These are phyloP conservation scores for Battus philenor DNA, from an alignment of 1,140 invertebrate genomes.

Conservation along the genomic window DNA sequence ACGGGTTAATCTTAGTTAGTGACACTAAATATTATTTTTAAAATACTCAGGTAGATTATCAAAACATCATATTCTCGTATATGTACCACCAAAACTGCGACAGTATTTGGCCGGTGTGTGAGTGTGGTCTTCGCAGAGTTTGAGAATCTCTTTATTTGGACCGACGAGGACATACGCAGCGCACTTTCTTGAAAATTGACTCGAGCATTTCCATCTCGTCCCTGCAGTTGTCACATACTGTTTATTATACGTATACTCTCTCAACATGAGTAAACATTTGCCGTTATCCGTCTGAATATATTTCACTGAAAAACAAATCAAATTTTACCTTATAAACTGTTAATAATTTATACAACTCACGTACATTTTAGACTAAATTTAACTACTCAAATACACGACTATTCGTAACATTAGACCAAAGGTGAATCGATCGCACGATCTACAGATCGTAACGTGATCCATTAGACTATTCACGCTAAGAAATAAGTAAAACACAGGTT, in stretches of 20 bases:
- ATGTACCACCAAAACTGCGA: neutral
- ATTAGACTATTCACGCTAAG: no score
- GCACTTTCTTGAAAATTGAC: constrained; percentile 2
- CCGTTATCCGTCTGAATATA: constrained; percentile 1
- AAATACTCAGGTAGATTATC: no score
- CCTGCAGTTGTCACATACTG: neutral
- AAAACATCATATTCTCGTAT: neutral
- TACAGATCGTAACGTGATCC: no score
- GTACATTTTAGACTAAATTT: no score
- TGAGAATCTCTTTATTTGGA: neutral
- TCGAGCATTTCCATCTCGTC: neutral
- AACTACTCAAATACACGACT: no score
- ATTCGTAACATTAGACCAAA: no score
- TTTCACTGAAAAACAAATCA: constrained; percentile 1
- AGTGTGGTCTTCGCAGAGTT: neutral
- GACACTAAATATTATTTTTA: no score
- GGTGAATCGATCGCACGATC: no score
- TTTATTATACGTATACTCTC: constrained; percentile 1
- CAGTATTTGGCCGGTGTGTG: neutral
- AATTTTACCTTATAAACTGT: no score
- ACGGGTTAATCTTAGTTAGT: no score
- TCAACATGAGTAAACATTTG: neutral
- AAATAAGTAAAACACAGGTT: no score
- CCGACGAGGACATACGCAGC: neutral
- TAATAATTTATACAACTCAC: no score